Conservation (phyloP, 2,888 invertebrate genomes). For the Plebejus melissa region DNA sequence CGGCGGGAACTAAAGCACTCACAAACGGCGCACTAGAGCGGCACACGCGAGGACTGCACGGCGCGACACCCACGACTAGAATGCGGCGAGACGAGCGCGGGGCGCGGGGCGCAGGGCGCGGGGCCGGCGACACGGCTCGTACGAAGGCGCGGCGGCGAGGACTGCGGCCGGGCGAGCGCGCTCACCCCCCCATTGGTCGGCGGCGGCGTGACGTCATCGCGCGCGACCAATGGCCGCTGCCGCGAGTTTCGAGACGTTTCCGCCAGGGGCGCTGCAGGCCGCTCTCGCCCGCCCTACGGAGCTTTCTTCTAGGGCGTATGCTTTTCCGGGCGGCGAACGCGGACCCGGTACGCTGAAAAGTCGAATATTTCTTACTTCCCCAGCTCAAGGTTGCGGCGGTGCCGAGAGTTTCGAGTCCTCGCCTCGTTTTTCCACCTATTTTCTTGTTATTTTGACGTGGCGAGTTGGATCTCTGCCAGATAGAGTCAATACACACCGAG, state of each 20-base stretch:
- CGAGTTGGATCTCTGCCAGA: slow-evolving; percentile 49
- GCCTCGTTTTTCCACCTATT: slow-evolving; percentile 25
- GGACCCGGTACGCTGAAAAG: slow-evolving; percentile 34
- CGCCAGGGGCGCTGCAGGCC: slow-evolving; percentile 62
- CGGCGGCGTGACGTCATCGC: slow-evolving; percentile 64
- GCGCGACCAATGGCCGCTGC: slow-evolving; percentile 55
- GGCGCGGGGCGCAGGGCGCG: slow-evolving; percentile 60
- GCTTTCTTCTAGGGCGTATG: slow-evolving; percentile 75
- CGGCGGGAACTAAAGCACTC: slow-evolving; percentile 73
- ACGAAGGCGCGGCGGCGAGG: slow-evolving; percentile 74
- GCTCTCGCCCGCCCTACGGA: slow-evolving; percentile 74
- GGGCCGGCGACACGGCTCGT: slow-evolving; percentile 69
- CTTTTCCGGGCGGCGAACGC: slow-evolving; percentile 63
- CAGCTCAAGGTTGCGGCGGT: neutral
- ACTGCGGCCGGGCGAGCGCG: slow-evolving; percentile 71
- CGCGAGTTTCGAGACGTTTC: slow-evolving; percentile 47
- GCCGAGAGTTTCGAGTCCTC: neutral
- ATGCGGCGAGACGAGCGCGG: slow-evolving; percentile 72
- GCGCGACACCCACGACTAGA: slow-evolving; percentile 78
- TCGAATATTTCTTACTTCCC: slow-evolving; percentile 21
- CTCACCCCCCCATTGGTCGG: slow-evolving; percentile 66
- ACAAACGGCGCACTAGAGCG: slow-evolving; percentile 76
- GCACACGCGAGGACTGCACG: slow-evolving; percentile 77
- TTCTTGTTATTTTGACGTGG: slow-evolving; percentile 36
- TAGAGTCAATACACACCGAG: slow-evolving; percentile 48